Percentiles rank a stretch among this genome's conserved stretches.
These are phyloP conservation scores for Brachionus rubens DNA, from an alignment of 1,140 invertebrate genomes.

Conservation along the genomic window DNA sequence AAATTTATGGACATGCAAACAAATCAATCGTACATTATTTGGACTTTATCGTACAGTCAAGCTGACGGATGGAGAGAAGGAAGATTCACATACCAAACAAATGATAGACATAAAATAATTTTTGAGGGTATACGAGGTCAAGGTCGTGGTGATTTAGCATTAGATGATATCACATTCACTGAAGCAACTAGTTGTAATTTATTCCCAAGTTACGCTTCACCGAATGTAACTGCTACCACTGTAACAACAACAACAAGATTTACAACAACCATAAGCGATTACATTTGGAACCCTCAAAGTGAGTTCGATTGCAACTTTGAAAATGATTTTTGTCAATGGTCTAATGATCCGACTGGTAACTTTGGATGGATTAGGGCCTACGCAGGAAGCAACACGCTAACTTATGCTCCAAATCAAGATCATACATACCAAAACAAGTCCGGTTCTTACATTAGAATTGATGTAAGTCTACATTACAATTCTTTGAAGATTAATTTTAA, in stretches of 20 bases:
- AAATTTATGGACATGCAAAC: neutral
- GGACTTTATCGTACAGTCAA: constrained; percentile 51
- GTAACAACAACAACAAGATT: neutral
- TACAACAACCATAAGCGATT: neutral
- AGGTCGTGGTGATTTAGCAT: constrained; percentile 53
- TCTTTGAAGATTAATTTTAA: neutral
- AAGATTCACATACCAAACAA: constrained; percentile 47
- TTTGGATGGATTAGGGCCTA: constrained; percentile 47
- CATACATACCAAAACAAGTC: constrained; percentile 32
- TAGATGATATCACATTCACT: constrained; percentile 53
- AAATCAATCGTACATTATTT: constrained; percentile 27
- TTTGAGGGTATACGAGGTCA: constrained; percentile 53
- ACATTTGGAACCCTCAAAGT: neutral
- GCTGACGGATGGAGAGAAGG: constrained; percentile 54
- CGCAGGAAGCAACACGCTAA: neutral
- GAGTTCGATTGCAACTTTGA: constrained; percentile 54
- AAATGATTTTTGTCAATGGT: constrained; percentile 51
- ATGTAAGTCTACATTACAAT: neutral
- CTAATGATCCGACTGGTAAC: constrained; percentile 49
- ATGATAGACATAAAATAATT: constrained; percentile 47
- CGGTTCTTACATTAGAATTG: constrained; percentile 34
- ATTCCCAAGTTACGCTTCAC: neutral
- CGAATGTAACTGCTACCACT: constrained; percentile 1
- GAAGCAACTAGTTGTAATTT: constrained; percentile 25
- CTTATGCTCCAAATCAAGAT: constrained; percentile 51